Percentiles rank a stretch among this genome's conserved stretches.
Conservation (phyloP, 2,797 vertebrate genomes). For the Coregonus suidteri region DNA sequence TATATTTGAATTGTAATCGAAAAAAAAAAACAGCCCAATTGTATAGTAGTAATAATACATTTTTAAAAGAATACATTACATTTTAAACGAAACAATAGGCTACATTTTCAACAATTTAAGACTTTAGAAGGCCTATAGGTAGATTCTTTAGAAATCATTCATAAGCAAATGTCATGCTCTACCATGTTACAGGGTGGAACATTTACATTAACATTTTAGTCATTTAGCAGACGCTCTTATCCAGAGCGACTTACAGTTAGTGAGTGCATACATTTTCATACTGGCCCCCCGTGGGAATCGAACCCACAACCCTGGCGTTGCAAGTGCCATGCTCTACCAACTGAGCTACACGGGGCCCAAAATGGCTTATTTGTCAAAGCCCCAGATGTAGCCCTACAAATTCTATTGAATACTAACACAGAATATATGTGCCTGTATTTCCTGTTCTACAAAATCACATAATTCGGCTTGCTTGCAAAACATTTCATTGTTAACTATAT, state of each 20-base stretch:
- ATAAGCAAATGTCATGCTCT: neutral
- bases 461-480: neutral
- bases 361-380: neutral
- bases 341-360: neutral
- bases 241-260: too few species aligned
- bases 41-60: conserved; percentile 4
- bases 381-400: neutral
- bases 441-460: neutral
- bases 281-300: too few species aligned
- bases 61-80: neutral
- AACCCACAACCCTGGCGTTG: too few species aligned
- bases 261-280: too few species aligned
- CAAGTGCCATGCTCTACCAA: too few species aligned
- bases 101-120: neutral
- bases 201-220: too few species aligned
- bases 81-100: neutral
- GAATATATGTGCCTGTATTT: neutral
- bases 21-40: neutral
- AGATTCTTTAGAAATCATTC: neutral
- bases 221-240: too few species aligned
- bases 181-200: too few species aligned
- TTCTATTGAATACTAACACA: neutral
- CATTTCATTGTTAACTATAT: neutral
- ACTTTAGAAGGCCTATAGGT: neutral
- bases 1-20: neutral